Evolutionary conservation across 2,113 vertebrate genomes (phyloP).

Genomic region (Chaetops frenatus): DNA sequence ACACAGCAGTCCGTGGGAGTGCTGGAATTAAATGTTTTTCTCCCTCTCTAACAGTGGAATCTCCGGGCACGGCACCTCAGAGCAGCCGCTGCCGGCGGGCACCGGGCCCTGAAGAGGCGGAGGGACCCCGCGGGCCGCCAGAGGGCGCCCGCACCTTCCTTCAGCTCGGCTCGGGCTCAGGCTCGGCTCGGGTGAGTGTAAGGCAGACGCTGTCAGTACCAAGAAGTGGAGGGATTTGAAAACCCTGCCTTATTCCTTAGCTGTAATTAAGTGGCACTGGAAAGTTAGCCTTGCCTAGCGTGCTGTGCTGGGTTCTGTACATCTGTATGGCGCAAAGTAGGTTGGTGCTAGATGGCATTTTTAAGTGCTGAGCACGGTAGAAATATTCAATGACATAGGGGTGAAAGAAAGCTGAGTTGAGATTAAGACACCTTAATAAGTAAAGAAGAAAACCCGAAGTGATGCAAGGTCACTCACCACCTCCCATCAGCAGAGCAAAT

Average conservation of each 20-base stretch:
- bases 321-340: rapidly evolving
- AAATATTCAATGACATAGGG: rapidly evolving
- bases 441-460: background rate
- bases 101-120: background rate
- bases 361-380: background rate
- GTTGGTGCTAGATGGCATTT: background rate
- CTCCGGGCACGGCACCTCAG: background rate
- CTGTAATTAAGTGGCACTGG: background rate
- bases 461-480: background rate
- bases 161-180: background rate
- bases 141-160: background rate
- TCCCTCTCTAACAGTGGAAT: rapidly evolving
- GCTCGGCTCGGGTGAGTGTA: rapidly evolving
- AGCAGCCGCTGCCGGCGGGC: background rate
- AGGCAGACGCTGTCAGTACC: rapidly evolving
- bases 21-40: background rate
- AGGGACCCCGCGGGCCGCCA: background rate
- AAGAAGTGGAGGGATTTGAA: rapidly evolving
- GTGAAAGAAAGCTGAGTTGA: background rate
- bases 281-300: background rate
- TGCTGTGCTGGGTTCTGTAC: background rate
- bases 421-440: background rate
- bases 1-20: rapidly evolving
- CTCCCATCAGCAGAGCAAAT: rapidly evolving
- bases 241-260: background rate